Percentiles rank a stretch among this genome's conserved stretches.
Conservation (phyloP, 2,113 vertebrate genomes). For the Ammodytes marinus region DNA sequence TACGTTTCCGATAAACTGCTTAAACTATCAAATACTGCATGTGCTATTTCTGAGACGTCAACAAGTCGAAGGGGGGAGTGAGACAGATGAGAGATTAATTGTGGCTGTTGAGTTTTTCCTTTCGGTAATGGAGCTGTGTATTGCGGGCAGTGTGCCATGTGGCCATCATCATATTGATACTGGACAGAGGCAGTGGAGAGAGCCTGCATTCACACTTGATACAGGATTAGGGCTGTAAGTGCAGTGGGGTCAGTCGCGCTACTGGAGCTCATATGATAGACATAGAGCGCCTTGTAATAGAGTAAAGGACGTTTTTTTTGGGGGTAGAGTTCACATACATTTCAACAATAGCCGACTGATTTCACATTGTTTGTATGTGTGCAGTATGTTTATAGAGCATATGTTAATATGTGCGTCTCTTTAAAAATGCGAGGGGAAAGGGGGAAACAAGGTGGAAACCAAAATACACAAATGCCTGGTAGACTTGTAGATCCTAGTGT, state of each 20-base stretch:
- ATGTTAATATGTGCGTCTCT: background rate
- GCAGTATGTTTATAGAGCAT: background rate
- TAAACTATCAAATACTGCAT: constrained; percentile 1
- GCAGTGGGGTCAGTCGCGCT: constrained; percentile 51
- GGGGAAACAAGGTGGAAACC: background rate
- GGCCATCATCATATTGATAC: constrained; percentile 12
- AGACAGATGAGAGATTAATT: constrained; percentile 61
- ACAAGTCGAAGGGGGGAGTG: constrained; percentile 27
- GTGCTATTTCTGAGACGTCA: constrained; percentile 10
- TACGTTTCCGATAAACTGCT: too few species aligned
- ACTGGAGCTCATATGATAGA: constrained; percentile 67
- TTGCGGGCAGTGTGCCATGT: constrained; percentile 54
- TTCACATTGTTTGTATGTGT: constrained; percentile 1
- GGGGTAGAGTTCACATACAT: constrained; percentile 20
- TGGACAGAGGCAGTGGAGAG: constrained; percentile 39
- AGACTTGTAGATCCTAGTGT: too few species aligned
- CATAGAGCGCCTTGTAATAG: constrained; percentile 7
- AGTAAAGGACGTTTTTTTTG: constrained; percentile 9
- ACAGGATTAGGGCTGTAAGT: constrained; percentile 59
- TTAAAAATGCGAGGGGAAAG: background rate
- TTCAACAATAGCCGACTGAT: constrained; percentile 5
- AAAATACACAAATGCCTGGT: background rate
- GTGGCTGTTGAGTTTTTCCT: constrained; percentile 32
- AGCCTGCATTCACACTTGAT: constrained; percentile 18
- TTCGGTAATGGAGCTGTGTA: constrained; percentile 57